Evolutionary conservation across 2,888 invertebrate species (phyloP), one percentile per base, ranked within the genome.

Genomic region (Cyrtodaria siliqua): DNA sequence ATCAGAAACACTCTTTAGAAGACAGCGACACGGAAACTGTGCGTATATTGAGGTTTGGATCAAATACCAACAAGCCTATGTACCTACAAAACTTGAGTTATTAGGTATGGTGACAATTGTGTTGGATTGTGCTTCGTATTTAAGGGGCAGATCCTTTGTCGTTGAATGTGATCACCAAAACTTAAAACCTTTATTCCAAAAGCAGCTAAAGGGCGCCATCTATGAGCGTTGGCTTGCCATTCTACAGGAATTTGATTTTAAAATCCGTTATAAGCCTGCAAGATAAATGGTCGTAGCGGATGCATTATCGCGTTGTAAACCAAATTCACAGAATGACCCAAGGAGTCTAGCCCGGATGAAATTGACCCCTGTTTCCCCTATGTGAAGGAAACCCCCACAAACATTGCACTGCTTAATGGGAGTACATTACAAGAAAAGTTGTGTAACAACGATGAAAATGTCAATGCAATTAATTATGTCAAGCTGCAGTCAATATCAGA

Each of bases 141-240:
- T 82, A 8, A 23, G 75, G 16, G 74, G 75, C 38, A 38, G 60
- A 23, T 61, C 66, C 18, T 75, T 82, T 66, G 42, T 66, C 2
- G 40, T 61, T n/a, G 78, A 79, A 57, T 79, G 79, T 67, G 74
- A 79, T 20, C 72, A 78, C 24, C n/a, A 78, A 40, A 64, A 60
- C 2, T 38, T 69, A 0, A 47, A 57, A 33, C 68, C 72, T 9
- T 18, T 72, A 3, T 73, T 69, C 29, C 70, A 73, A 42, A 77
- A 73, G 52, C n/a, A n/a, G 49, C 14, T 64, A 1, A 66, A 64
- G 33, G 68, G 63, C 18, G 66, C 62, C 1, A 69, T 69, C 0
- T 55, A 61, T 55, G 60, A 69, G 29, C 57, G 63, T n/a, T 71
- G 66, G 66, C 18, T 66, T 1, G 55, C 66, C 1, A 56, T 66